Evolutionary conservation across 2,797 vertebrate species (phyloP), one percentile per base, ranked within the genome.

Genomic region (Bradypodion ventrale): DNA sequence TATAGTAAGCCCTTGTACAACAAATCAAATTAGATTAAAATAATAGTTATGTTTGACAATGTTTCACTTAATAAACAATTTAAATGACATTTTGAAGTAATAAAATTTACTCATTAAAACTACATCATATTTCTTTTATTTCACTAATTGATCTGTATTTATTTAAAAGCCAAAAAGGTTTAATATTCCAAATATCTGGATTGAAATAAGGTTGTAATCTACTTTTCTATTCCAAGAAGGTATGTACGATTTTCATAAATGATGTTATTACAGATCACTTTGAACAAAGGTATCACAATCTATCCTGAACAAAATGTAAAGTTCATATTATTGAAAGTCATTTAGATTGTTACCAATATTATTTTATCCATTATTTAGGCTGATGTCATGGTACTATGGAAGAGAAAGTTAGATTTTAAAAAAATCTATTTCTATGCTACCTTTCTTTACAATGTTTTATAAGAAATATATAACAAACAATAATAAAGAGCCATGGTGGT

Each of bases 71-170:
- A 12, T 49, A 49, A 49, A 49, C 46, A 49, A 49, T 8, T 49
- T 49, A 95, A 95, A 93, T 91, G 90, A 93, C 92, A 94, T 94
- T 92, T n/a, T 93, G 92, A 95, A 95, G 91, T 92, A 93, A 95
- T 95, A 94, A 91, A 90, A 95, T 94, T 94, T 93, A 91, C 93
- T 95, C 95, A 96, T 95, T 93, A 93, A 83, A 93, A 92, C 87
- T 87, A 92, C 93, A 93, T 92, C 35, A 89, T 87, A 86, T 90
- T 91, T 93, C 92, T 93, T 87, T 92, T 88, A 90, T 88, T 82
- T 86, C 90, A 84, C 90, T 87, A 81, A 83, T 93, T 94, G 93
- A 83, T 91, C 86, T 83, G 90, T 90, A 88, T 92, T 94, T 94
- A 93, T 93, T 89, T 83, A 86, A 89, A 90, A 74, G 16, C 10